These are phyloP conservation scores for Phyto melanocephala DNA, from an alignment of 2,888 invertebrate genomes.

Conservation along the genomic window DNA sequence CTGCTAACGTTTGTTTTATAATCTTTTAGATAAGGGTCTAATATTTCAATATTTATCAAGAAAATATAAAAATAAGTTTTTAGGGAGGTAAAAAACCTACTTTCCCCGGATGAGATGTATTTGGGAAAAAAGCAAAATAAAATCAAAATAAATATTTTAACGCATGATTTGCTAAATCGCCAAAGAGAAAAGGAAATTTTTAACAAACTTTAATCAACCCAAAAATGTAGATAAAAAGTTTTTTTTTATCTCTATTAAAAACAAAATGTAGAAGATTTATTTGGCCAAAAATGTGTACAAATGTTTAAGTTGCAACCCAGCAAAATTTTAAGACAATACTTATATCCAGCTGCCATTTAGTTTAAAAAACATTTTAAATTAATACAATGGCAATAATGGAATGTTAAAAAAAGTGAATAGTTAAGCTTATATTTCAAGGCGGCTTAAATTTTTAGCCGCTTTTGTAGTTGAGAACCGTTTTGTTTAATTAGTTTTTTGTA, in stretches of 20 bases:
- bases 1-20: background rate
- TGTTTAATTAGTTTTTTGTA: too few relatives aligned
- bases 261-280: background rate
- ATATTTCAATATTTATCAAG: slow-evolving; percentile 37
- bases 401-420: too few relatives aligned
- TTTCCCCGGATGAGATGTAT: background rate
- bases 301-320: background rate
- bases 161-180: slow-evolving; percentile 69
- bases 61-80: slow-evolving; percentile 1
- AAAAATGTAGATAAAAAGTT: slow-evolving; percentile 21
- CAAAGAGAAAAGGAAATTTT: slow-evolving; percentile 72
- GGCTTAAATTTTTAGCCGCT: too few relatives aligned
- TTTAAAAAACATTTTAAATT: too few relatives aligned
- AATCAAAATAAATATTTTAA: slow-evolving; percentile 76
- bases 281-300: background rate
- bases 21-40: slow-evolving; percentile 35
- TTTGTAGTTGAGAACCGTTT: too few relatives aligned
- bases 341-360: too few relatives aligned
- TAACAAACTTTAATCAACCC: slow-evolving; percentile 66
- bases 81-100: background rate
- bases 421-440: too few relatives aligned
- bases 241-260: background rate
- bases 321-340: too few relatives aligned
- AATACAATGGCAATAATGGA: too few relatives aligned
- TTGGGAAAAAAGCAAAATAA: too few relatives aligned